Evolutionary conservation across 2,113 vertebrate genomes (phyloP).

Genomic region (Albula goreensis): DNA sequence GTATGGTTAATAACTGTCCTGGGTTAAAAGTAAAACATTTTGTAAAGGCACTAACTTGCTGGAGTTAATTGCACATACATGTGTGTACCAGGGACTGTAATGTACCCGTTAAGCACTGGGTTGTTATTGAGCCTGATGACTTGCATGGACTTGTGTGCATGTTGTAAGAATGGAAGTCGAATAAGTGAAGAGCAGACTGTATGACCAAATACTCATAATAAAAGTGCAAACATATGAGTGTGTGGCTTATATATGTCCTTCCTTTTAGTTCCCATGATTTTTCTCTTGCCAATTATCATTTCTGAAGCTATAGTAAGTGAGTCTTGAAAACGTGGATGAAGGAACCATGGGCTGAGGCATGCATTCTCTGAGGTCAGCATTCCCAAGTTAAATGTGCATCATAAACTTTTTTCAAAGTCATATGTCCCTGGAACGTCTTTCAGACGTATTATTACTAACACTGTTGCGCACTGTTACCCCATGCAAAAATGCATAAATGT

Average conservation of each 20-base stretch:
- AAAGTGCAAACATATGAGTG: background rate
- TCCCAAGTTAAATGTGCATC: background rate
- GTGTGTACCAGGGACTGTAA: background rate
- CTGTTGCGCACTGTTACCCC: background rate
- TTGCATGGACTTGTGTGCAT: background rate
- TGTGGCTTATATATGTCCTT: background rate
- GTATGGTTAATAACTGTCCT: background rate
- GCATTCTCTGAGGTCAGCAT: background rate
- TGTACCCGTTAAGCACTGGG: background rate
- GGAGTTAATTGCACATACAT: background rate
- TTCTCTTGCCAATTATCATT: background rate
- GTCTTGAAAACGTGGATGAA: background rate
- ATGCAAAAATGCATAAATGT: background rate
- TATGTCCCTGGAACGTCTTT: background rate
- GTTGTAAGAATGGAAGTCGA: background rate
- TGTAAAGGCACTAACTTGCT: background rate
- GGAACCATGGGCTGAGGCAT: background rate
- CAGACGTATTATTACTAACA: background rate
- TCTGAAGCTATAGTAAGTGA: background rate
- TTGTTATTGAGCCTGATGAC: background rate
- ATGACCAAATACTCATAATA: background rate
- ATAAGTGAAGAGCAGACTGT: background rate
- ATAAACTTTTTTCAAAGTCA: too few relatives aligned
- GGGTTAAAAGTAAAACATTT: background rate
- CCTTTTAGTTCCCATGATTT: background rate